phyloP scores from a whole-genome alignment of 2,113 vertebrate species.

The Prunella fulvescens region DNA sequence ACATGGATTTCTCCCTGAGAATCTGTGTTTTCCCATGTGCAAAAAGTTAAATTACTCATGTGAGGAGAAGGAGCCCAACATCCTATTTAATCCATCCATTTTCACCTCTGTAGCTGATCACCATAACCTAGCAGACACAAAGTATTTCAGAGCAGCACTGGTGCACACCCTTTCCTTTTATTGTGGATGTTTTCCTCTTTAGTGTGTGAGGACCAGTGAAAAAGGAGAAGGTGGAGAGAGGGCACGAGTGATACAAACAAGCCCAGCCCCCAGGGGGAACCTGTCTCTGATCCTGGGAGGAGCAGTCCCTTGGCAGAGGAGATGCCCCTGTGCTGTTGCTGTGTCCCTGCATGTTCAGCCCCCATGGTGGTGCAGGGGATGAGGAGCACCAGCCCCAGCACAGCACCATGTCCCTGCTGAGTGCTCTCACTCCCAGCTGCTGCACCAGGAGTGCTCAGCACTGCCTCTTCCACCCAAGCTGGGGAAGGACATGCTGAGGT shows the following conservation, averaged over 20 bases:
- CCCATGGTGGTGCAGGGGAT: background rate
- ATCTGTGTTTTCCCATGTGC: background rate
- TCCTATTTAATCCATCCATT: background rate
- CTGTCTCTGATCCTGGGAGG: background rate
- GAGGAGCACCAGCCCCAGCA: background rate
- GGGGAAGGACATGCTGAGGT: background rate
- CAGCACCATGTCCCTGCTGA: rapidly evolving
- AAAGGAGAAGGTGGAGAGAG: background rate
- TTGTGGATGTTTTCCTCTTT: background rate
- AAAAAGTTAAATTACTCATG: background rate
- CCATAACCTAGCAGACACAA: background rate
- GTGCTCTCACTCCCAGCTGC: background rate
- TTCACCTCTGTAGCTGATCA: background rate
- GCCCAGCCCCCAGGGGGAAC: background rate
- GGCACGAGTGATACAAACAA: background rate
- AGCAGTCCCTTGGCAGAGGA: background rate
- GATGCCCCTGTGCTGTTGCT: background rate
- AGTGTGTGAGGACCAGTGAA: background rate
- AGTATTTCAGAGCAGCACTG: background rate
- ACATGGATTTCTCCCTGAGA: background rate
- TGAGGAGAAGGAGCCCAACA: background rate
- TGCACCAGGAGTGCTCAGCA: background rate
- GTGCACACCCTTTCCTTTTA: background rate
- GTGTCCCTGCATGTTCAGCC: rapidly evolving
- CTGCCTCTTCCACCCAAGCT: background rate